These are phyloP conservation scores for Gonioctena quinquepunctata DNA, from an alignment of 1,140 invertebrate genomes.

Conservation along the genomic window DNA sequence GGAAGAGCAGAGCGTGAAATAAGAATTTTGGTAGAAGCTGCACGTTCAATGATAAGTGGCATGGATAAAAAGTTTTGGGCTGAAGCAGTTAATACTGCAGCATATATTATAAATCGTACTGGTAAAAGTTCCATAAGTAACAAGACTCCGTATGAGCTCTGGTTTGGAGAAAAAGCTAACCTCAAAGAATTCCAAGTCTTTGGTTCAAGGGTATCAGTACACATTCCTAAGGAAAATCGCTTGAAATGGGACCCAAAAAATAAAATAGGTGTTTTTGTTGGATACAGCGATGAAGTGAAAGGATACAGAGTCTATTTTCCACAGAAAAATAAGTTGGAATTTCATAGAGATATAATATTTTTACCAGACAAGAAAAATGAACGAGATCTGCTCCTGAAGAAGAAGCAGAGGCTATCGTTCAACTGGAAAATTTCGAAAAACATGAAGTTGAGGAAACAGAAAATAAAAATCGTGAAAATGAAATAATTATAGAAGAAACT, in stretches of 20 bases:
- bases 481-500: too few relatives aligned
- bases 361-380: slow-evolving; percentile 8
- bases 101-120: slow-evolving; percentile 53
- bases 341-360: slow-evolving; percentile 16
- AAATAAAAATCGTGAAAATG: too few relatives aligned
- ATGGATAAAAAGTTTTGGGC: slow-evolving; percentile 51
- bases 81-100: slow-evolving; percentile 53
- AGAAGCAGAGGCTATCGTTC: too few relatives aligned
- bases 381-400: too few relatives aligned
- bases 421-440: too few relatives aligned
- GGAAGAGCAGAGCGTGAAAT: slow-evolving; percentile 56
- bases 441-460: too few relatives aligned
- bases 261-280: slow-evolving; percentile 50
- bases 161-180: slow-evolving; percentile 38
- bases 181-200: slow-evolving; percentile 47
- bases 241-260: slow-evolving; percentile 52
- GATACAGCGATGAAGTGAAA: slow-evolving; percentile 45
- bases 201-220: slow-evolving; percentile 48
- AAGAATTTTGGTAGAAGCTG: slow-evolving; percentile 55
- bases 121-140: slow-evolving; percentile 42
- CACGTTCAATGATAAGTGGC: slow-evolving; percentile 47
- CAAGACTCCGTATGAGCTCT: slow-evolving; percentile 53
- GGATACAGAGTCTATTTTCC: slow-evolving; percentile 14
- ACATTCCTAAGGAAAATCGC: slow-evolving; percentile 52
- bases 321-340: slow-evolving; percentile 20